Evolutionary conservation across 1,140 invertebrate species (phyloP).

Genomic region (Formica exsecta): DNA sequence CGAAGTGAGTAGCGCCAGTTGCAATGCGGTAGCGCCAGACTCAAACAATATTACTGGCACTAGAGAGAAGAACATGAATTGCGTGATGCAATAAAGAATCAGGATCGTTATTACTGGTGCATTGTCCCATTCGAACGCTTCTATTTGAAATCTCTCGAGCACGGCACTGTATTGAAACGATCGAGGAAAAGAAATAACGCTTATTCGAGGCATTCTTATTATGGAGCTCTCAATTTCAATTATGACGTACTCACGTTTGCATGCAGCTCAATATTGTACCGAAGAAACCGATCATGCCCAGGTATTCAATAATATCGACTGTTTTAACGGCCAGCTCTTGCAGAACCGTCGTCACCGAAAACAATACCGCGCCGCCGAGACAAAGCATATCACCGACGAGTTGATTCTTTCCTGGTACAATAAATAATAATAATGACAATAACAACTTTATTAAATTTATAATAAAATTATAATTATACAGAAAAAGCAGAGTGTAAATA

Average conservation of each 20-base stretch:
- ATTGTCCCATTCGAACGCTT: conserved; percentile 87
- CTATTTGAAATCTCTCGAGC: conserved; percentile 85
- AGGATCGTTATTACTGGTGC: conserved; percentile 88
- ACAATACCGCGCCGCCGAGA: conserved; percentile 92
- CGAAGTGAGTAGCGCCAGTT: conserved; percentile 93
- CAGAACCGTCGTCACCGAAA: conserved; percentile 93
- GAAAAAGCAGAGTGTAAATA: no score
- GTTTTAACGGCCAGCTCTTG: conserved; percentile 95
- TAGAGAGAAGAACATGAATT: conserved; percentile 93
- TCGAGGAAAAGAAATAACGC: not conserved
- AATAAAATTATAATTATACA: no score
- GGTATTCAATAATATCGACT: conserved; percentile 93
- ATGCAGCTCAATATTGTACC: conserved; percentile 92
- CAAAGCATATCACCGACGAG: conserved; percentile 95
- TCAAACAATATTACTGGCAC: conserved; percentile 92
- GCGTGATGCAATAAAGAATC: conserved; percentile 88
- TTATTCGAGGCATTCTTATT: not conserved
- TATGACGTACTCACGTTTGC: conserved; percentile 90
- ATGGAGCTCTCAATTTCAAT: not conserved
- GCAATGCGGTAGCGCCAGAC: conserved; percentile 93
- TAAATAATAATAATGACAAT: no score
- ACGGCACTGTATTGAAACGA: conserved; percentile 79
- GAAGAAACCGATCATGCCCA: conserved; percentile 95
- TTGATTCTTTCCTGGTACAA: conserved; percentile 90
- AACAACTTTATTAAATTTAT: no score